Evolutionary conservation across 2,113 vertebrate species (phyloP).

Genomic region (Phalacrocorax carbo): DNA sequence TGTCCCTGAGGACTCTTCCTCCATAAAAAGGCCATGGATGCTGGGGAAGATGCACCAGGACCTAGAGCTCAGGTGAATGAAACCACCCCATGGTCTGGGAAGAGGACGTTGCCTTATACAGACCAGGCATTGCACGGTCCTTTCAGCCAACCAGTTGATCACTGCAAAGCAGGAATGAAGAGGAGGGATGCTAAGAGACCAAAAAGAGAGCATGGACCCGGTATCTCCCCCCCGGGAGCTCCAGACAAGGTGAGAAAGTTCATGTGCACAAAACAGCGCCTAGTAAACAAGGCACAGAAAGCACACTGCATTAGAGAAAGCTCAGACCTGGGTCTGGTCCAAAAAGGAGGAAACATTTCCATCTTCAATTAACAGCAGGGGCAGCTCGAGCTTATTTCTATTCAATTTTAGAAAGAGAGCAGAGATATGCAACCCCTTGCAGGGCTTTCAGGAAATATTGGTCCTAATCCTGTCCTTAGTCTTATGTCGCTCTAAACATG

Average conservation of each 20-base stretch:
- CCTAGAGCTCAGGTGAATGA: neutral
- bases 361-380: neutral
- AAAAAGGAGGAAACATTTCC: neutral
- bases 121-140: neutral
- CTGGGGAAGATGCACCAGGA: neutral
- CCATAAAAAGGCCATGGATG: neutral
- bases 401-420: neutral
- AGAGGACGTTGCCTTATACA: neutral
- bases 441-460: neutral
- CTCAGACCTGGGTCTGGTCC: neutral
- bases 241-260: neutral
- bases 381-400: neutral
- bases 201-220: neutral
- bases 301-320: neutral
- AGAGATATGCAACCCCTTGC: neutral
- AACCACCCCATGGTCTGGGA: accelerated
- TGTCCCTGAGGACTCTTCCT: neutral
- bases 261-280: neutral
- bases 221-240: neutral
- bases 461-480: neutral
- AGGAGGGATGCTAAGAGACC: neutral
- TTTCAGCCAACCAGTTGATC: neutral
- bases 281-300: neutral
- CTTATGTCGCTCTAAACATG: neutral
- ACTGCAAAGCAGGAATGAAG: neutral